Conservation (phyloP, 2,888 invertebrate species). For the Pristionchus mayeri region DNA sequence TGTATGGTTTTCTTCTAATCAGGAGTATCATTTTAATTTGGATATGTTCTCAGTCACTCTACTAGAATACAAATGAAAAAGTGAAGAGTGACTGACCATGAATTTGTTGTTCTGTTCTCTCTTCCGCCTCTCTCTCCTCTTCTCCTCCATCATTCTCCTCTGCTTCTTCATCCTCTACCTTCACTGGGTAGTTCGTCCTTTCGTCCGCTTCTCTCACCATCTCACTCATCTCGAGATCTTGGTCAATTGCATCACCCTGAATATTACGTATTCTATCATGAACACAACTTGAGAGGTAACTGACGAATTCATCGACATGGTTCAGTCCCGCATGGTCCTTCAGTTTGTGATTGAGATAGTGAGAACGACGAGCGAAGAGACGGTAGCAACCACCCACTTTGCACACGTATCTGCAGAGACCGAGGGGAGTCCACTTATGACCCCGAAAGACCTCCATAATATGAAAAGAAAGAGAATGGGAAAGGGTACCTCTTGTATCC, state of each 20-base stretch:
- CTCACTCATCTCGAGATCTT: background rate
- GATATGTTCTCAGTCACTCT: too few relatives aligned
- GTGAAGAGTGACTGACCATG: too few relatives aligned
- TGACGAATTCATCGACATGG: conserved; percentile 29
- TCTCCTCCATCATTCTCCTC: background rate
- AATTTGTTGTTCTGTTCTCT: background rate
- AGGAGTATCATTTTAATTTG: too few relatives aligned
- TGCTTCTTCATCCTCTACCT: background rate
- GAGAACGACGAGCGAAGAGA: conserved; percentile 49
- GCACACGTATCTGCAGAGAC: conserved; percentile 32
- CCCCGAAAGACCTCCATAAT: too few relatives aligned
- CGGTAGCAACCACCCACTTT: conserved; percentile 49
- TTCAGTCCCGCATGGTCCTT: conserved; percentile 19
- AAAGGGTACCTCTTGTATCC: conserved; percentile 58
- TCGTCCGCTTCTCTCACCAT: background rate
- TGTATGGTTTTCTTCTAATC: too few relatives aligned
- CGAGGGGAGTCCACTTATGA: too few relatives aligned
- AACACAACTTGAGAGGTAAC: too few relatives aligned
- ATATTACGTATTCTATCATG: background rate
- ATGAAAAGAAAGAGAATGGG: background rate
- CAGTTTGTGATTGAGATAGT: background rate
- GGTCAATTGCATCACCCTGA: background rate
- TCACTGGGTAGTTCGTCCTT: background rate
- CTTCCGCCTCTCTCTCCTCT: background rate
- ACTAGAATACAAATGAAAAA: too few relatives aligned